A percentile compares a stretch with the other conserved stretches of the same genome.
These are phyloP conservation scores for Tetrax tetrax DNA, from an alignment of 2,113 vertebrate species.

Conservation along the genomic window DNA sequence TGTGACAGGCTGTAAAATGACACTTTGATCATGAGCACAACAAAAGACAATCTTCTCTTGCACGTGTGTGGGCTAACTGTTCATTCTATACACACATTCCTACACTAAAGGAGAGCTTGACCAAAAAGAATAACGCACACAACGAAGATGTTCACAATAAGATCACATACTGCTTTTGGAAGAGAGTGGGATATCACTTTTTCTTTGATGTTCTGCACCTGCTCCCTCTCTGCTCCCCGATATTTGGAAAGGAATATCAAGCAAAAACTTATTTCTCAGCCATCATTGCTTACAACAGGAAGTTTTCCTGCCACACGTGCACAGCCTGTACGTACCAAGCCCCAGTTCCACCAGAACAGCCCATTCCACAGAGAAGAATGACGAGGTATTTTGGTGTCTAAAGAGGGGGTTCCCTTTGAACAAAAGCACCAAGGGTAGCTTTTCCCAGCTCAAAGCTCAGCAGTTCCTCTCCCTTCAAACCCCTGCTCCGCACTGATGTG, in stretches of 20 bases:
- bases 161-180: background rate
- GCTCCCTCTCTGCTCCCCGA: background rate
- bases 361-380: conserved; percentile 34
- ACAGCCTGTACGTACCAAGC: background rate
- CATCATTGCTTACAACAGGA: background rate
- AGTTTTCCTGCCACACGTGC: background rate
- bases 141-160: background rate
- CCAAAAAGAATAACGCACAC: background rate
- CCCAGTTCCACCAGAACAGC: background rate
- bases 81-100: background rate
- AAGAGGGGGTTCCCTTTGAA: conserved; percentile 27
- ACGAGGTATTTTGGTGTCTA: conserved; percentile 43
- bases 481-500: conserved; percentile 50
- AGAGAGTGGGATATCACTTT: background rate
- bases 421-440: conserved; percentile 66
- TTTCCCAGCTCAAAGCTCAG: conserved; percentile 74
- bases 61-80: background rate
- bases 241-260: background rate
- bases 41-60: background rate
- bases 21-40: background rate
- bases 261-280: background rate
- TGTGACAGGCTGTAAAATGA: background rate
- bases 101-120: background rate
- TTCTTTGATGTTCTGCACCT: background rate
- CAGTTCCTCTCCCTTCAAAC: conserved; percentile 39